phyloP scores from a whole-genome alignment of 2,888 invertebrate genomes.

The Pinctada fucata region DNA sequence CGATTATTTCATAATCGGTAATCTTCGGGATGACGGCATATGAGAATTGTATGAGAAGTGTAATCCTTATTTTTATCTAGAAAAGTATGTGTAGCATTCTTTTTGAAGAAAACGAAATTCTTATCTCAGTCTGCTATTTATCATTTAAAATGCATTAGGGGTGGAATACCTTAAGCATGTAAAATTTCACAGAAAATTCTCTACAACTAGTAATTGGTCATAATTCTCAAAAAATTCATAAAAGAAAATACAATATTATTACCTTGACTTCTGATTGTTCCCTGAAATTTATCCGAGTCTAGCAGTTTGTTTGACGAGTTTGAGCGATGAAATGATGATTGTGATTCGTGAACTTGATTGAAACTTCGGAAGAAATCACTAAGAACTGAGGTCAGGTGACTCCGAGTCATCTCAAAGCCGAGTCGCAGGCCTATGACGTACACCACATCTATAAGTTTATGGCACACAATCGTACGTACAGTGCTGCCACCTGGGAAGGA shows the following conservation, averaged over 20 bases:
- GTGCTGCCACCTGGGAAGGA: conserved; percentile 88
- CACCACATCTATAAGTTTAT: conserved; percentile 89
- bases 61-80: no score
- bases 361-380: conserved; percentile 75
- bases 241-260: not conserved
- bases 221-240: no score
- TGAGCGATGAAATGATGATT: conserved; percentile 3
- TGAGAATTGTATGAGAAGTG: no score
- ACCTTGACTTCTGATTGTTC: conserved; percentile 12
- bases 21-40: no score
- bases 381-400: conserved; percentile 72
- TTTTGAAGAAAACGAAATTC: no score
- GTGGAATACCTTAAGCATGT: no score
- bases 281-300: conserved; percentile 3
- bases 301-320: conserved; percentile 21
- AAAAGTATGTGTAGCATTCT: no score
- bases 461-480: conserved; percentile 86
- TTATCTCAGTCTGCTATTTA: no score
- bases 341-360: conserved; percentile 56
- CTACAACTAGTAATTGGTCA: no score
- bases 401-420: conserved; percentile 79
- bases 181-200: no score
- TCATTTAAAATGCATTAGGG: no score
- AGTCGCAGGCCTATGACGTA: conserved; percentile 82
- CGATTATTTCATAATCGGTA: no score